Percentiles rank a stretch among this genome's conserved stretches.
Conservation (phyloP, 2,113 vertebrate genomes). For the Anoura caudifer region DNA sequence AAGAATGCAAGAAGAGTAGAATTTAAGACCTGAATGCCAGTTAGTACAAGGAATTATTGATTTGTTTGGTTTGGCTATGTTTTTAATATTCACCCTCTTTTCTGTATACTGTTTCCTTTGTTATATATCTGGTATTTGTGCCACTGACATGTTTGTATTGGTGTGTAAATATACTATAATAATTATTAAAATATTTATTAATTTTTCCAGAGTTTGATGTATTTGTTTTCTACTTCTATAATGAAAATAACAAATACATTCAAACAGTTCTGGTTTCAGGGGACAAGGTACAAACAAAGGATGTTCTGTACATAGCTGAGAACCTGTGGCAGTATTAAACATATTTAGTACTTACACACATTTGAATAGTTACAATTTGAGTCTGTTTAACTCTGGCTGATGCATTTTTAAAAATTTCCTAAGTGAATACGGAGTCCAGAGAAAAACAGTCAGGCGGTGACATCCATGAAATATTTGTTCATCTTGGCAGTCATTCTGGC, state of each 20-base stretch:
- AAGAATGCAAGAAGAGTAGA: not conserved
- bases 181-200: not conserved
- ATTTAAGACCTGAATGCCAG: not conserved
- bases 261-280: not conserved
- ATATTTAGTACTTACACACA: constrained; percentile 4
- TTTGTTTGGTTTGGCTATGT: not conserved
- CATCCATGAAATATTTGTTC: constrained; percentile 51
- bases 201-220: not conserved
- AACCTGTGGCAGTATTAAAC: constrained; percentile 30
- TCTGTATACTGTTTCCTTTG: not conserved
- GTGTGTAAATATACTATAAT: not conserved
- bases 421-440: constrained; percentile 40
- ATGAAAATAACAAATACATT: constrained; percentile 1
- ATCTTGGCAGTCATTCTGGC: constrained; percentile 23
- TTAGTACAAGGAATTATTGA: not conserved
- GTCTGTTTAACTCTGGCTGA: constrained; percentile 34
- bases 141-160: not conserved
- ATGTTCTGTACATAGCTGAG: constrained; percentile 36
- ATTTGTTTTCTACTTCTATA: constrained; percentile 38
- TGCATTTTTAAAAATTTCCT: not conserved
- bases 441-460: constrained; percentile 14
- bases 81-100: not conserved
- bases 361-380: constrained; percentile 46
- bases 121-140: not conserved
- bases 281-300: not conserved